Base-by-base conservation (phyloP, 2,797 vertebrate genomes). In the Rhinatrema bivittatum region DNA sequence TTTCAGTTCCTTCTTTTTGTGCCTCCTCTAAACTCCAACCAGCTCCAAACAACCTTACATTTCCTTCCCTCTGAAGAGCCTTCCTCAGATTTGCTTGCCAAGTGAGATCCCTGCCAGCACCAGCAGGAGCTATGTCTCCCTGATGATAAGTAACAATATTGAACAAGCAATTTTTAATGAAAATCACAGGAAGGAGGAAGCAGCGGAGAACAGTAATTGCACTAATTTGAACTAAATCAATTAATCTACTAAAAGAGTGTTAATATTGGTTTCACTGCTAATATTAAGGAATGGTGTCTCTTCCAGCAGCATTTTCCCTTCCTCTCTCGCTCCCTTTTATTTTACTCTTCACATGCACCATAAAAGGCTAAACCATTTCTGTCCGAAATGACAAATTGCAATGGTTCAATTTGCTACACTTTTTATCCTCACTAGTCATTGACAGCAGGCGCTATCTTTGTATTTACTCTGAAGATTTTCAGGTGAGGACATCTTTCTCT, bases 131-230 rank as follows among this genome's bases (percentile, higher is more conserved):
- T 20, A 41, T 31, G 16, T 41, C 42, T 31, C 36, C 31, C 38
- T 20, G 16, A 41, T 17, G 25, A 18, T 33, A 39, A 42, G 21
- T 8, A 39, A 25, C 29, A 17, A 46, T 33, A 39, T 17, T 46
- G 46, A 28, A 32, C 22, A 4, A 20, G 35, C 3, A 0, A 7
- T 30, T 36, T 14, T 33, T 50, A 46, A 34, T 36, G 32, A 46
- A 30, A 33, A 36, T 29, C 38, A 24, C 27, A 26, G 38, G 29
- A 29, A 39, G 32, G 19, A 38, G 25, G 22, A 26, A 15, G 16
- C 12, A 21, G 25, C 39, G 38, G 30, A 16, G n/a, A 16, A 29
- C 28, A 42, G 15, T 43, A 53, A 42, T 27, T 53, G 28, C 28
- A 10, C 25, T 42, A 42, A 36, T 33, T 36, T 13, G 31, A 36